A percentile compares a stretch with the other conserved stretches of the same genome.
Conservation (phyloP, 2,888 invertebrate genomes). For the Lathronympha strigana region DNA sequence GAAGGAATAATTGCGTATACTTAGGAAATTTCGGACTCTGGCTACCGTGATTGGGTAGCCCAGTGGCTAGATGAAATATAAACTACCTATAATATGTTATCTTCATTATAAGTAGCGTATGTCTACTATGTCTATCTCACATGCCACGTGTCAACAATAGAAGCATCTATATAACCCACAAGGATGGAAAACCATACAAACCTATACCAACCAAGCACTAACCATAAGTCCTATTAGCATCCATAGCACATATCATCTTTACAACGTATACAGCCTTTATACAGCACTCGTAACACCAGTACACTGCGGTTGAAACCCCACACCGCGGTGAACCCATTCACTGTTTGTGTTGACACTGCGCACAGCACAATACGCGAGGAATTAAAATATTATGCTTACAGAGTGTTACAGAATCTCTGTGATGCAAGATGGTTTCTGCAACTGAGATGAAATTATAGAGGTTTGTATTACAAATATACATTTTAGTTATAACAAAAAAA, state of each 20-base stretch:
- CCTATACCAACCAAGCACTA: too few relatives aligned
- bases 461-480: not conserved
- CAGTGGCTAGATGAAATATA: too few relatives aligned
- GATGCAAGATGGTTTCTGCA: constrained; percentile 10
- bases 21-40: too few relatives aligned
- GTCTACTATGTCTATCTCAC: not conserved
- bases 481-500: too few relatives aligned
- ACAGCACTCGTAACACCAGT: constrained; percentile 49
- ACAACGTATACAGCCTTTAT: not conserved
- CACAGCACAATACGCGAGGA: constrained; percentile 29
- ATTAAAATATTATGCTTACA: constrained; percentile 39
- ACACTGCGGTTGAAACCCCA: constrained; percentile 67
- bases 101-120: too few relatives aligned
- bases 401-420: constrained; percentile 31
- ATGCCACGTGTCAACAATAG: constrained; percentile 2
- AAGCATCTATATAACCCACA: not conserved
- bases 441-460: constrained; percentile 7
- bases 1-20: too few relatives aligned
- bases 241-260: not conserved
- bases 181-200: not conserved
- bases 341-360: constrained; percentile 40
- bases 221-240: not conserved
- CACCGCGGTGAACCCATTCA: constrained; percentile 57
- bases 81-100: too few relatives aligned
- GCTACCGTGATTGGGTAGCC: too few relatives aligned